Conservation (phyloP, 2,797 vertebrate genomes). For the Helicolenus hilgendorfi region DNA sequence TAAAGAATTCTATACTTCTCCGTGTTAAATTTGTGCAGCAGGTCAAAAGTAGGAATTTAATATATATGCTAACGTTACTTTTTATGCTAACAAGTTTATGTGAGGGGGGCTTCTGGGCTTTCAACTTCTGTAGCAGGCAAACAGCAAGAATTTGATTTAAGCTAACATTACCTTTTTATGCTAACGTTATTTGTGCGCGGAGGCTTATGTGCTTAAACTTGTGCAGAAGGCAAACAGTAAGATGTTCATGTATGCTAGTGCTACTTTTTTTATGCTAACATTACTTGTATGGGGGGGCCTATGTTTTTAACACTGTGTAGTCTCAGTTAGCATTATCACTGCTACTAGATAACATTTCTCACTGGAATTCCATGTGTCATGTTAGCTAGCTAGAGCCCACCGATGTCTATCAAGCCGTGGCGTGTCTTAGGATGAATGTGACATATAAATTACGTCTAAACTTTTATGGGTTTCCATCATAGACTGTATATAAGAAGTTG, state of each 20-base stretch:
- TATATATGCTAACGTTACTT: background rate
- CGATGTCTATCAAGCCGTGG: too few species aligned
- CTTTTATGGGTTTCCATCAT: background rate
- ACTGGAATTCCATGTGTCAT: background rate
- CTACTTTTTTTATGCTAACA: background rate
- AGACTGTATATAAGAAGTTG: too few species aligned
- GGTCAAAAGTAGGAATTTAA: background rate
- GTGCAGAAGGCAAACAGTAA: too few species aligned
- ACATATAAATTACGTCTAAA: too few species aligned
- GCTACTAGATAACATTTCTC: background rate
- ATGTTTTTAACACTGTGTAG: background rate
- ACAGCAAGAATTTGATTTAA: background rate
- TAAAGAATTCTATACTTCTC: accelerated
- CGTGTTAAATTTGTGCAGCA: background rate
- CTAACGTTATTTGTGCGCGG: background rate
- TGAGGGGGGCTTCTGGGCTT: background rate
- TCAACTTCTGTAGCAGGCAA: background rate
- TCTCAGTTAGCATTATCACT: background rate
- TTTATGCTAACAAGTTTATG: background rate
- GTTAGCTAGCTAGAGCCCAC: too few species aligned
- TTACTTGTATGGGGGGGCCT: background rate
- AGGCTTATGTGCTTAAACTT: too few species aligned
- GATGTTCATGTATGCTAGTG: background rate
- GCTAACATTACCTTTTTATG: too few species aligned
- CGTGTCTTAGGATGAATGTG: too few species aligned